A percentile compares a stretch with the other conserved stretches of the same genome.
phyloP scores from a whole-genome alignment of 2,113 vertebrate genomes.

The Elaphurus davidianus region DNA sequence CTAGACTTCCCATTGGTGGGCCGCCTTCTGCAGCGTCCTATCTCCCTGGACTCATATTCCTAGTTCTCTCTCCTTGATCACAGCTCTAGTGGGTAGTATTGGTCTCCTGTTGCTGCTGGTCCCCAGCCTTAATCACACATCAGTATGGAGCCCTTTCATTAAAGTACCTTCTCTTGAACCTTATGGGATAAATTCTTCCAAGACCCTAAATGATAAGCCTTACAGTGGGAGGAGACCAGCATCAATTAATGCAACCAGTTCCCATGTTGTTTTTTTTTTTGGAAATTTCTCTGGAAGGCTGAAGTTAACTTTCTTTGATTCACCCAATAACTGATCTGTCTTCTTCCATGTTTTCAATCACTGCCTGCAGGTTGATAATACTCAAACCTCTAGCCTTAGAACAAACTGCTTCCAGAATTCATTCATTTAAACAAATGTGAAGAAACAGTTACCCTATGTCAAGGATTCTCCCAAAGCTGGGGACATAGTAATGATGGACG shows the following conservation, averaged over 20 bases:
- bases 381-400: neutral
- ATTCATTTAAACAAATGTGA: neutral
- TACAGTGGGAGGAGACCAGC: rapidly evolving
- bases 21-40: neutral
- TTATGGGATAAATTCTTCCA: neutral
- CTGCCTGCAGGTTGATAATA: neutral
- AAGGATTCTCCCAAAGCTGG: neutral
- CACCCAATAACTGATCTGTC: neutral
- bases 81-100: neutral
- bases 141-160: neutral
- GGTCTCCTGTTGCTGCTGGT: neutral
- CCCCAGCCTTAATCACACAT: neutral
- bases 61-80: neutral
- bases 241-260: neutral
- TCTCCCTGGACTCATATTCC: neutral
- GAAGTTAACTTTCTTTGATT: neutral
- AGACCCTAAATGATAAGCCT: neutral
- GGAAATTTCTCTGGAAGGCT: neutral
- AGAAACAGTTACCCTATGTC: neutral
- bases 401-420: neutral
- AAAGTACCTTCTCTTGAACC: neutral
- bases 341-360: neutral
- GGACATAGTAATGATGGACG: neutral
- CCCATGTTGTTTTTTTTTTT: neutral
- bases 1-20: neutral